Evolutionary conservation across 2,797 vertebrate species (phyloP).

Genomic region (Rhinophrynus dorsalis): DNA sequence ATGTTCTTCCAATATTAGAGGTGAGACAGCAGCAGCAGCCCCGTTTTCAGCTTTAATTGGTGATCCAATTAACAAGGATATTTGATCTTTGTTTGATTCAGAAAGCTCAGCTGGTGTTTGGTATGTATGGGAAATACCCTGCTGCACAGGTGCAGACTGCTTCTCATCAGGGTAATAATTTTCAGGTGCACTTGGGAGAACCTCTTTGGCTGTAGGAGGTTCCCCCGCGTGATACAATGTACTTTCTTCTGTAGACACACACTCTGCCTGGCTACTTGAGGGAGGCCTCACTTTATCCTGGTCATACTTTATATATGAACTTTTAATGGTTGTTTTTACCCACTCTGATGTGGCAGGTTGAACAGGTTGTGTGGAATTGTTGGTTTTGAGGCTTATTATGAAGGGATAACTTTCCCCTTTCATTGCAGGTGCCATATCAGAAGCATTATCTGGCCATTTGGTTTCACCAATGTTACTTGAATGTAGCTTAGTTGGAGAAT

Average conservation of each 20-base stretch:
- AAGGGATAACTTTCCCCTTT: conserved; percentile 43
- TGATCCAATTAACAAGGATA: neutral
- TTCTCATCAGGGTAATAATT: neutral
- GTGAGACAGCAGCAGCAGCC: neutral
- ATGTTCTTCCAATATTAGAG: fast-evolving
- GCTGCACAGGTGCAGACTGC: neutral
- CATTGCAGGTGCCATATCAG: conserved; percentile 37
- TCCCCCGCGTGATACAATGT: neutral
- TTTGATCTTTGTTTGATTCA: neutral
- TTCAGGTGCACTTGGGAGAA: neutral
- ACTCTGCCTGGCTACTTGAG: neutral
- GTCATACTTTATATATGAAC: fast-evolving
- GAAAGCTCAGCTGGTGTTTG: neutral
- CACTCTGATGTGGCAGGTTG: conserved; percentile 13
- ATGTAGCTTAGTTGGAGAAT: neutral
- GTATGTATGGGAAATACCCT: too few species aligned
- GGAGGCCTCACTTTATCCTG: neutral
- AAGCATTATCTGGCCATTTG: conserved; percentile 46
- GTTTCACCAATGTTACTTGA: neutral
- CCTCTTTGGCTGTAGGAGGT: neutral
- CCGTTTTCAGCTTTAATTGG: neutral
- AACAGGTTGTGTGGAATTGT: conserved; percentile 36
- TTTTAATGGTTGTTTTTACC: neutral
- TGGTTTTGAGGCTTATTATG: fast-evolving
- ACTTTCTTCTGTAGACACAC: neutral